Conservation (phyloP, 2,888 invertebrate species). For the Amphipyra tragopoginis region DNA sequence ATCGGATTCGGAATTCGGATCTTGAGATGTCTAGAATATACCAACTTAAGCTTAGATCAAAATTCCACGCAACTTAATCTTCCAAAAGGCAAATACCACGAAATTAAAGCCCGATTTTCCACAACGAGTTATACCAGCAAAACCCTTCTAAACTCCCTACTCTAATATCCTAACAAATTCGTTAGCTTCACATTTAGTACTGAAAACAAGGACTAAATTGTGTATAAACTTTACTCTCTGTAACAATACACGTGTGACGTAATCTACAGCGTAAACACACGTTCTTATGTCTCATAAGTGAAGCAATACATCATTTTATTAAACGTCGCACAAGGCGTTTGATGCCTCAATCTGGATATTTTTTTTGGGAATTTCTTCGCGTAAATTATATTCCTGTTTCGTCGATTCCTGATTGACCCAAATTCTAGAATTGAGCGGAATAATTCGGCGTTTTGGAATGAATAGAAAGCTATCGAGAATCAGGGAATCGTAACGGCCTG, state of each 20-base stretch:
- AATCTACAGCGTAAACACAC: conserved; percentile 45
- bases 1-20: too few species aligned
- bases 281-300: conserved; percentile 39
- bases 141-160: conserved; percentile 44
- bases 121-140: conserved; percentile 30
- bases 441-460: conserved; percentile 34
- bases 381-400: conserved; percentile 26
- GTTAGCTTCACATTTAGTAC: conserved; percentile 37
- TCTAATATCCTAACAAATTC: conserved; percentile 50
- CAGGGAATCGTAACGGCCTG: conserved; percentile 36
- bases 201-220: conserved; percentile 51
- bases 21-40: too few species aligned
- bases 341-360: conserved; percentile 39
- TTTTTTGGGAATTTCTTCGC: conserved; percentile 12
- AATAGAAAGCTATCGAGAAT: conserved; percentile 30
- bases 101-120: conserved; percentile 24
- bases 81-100: conserved; percentile 24
- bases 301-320: conserved; percentile 53
- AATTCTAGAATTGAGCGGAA: conserved; percentile 25
- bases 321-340: conserved; percentile 34
- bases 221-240: conserved; percentile 39
- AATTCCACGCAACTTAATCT: conserved; percentile 18
- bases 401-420: conserved; percentile 34
- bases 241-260: conserved; percentile 34
- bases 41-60: too few species aligned